These are phyloP conservation scores for Chloropsis hardwickii DNA, from an alignment of 2,113 vertebrate species.

Conservation along the genomic window DNA sequence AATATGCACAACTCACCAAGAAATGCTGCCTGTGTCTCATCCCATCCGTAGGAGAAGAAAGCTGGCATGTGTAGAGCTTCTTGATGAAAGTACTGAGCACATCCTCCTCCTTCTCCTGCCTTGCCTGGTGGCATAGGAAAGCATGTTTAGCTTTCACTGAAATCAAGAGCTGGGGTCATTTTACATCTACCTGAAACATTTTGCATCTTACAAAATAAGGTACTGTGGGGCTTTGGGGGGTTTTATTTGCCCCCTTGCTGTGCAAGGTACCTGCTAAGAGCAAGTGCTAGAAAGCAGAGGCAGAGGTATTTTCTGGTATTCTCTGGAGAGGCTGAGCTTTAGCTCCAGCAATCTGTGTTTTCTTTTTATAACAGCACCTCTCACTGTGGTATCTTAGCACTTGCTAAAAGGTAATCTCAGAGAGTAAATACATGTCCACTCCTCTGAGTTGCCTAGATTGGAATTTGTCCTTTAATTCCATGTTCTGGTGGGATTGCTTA, in stretches of 20 bases:
- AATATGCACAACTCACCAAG: not conserved
- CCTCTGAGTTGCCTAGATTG: slow-evolving; percentile 6
- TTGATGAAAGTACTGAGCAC: not conserved
- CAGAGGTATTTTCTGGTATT: not conserved
- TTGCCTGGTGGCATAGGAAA: not conserved
- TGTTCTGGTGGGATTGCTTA: slow-evolving; percentile 24
- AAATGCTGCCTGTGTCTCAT: not conserved
- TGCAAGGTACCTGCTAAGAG: not conserved
- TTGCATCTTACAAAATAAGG: not conserved
- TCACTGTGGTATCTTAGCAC: not conserved
- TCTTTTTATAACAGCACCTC: slow-evolving; percentile 28
- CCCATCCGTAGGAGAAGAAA: not conserved
- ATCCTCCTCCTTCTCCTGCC: not conserved
- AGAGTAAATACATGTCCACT: not conserved
- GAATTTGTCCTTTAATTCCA: slow-evolving; percentile 41
- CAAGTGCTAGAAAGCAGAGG: not conserved
- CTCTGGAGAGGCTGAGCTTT: not conserved
- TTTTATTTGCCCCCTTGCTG: not conserved
- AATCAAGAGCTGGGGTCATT: not conserved
- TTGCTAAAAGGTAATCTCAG: slow-evolving; percentile 9
- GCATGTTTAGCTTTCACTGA: not conserved
- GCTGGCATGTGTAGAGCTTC: not conserved
- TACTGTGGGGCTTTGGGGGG: not conserved
- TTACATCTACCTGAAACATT: not conserved
- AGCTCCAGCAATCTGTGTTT: not conserved